A percentile compares a stretch with the other conserved stretches of the same genome.
These are phyloP conservation scores for Pseudochirops corinnae DNA, from an alignment of 2,797 vertebrate species.

Conservation along the genomic window DNA sequence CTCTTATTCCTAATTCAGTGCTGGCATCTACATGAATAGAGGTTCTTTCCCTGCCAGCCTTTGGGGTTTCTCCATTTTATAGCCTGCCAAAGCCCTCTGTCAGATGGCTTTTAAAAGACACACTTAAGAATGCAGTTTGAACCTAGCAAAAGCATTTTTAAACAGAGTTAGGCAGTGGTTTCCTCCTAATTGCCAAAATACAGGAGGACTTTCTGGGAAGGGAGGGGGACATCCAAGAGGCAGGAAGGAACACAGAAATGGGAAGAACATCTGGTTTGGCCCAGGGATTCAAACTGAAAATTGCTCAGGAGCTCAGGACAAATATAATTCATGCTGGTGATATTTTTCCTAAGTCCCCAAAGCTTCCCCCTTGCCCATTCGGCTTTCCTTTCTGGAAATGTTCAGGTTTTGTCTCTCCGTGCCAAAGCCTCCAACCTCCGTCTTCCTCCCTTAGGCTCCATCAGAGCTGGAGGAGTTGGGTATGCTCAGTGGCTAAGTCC, in stretches of 20 bases:
- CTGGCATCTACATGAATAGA: neutral
- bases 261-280: constrained; percentile 2
- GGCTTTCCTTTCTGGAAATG: neutral
- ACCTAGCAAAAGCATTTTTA: neutral
- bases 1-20: neutral
- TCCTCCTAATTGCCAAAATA: neutral
- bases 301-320: neutral
- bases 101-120: neutral
- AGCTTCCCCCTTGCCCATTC: neutral
- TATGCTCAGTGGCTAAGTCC: neutral
- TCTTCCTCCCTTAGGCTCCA: neutral
- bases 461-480: neutral
- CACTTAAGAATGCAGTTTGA: neutral
- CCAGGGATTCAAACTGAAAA: neutral
- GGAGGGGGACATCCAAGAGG: neutral
- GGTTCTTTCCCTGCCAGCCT: neutral
- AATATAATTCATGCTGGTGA: constrained; percentile 4
- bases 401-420: neutral
- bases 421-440: neutral
- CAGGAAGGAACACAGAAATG: neutral
- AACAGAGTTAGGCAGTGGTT: neutral
- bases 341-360: neutral
- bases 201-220: neutral
- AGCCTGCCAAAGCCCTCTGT: neutral
- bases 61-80: neutral